Evolutionary conservation across 2,113 vertebrate species (phyloP), one percentile per base, ranked within the genome.

Genomic region (Romanogobio albipinnatus): DNA sequence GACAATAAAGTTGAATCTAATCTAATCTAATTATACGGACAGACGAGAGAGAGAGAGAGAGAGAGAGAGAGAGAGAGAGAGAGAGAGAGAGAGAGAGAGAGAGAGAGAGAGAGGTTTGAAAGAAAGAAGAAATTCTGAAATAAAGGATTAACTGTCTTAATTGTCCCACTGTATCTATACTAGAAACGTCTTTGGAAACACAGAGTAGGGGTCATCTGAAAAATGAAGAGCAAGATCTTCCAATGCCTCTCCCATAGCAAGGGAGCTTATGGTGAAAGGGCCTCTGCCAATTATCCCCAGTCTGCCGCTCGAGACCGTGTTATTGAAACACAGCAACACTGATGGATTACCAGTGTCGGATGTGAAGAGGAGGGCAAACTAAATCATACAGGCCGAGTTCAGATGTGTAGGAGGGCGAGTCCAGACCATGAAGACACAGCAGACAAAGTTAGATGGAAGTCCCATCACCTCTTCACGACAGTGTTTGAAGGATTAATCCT

Each of bases 371-470:
- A 73, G 43, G 10, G 36, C 70, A 58, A 64, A 49, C 56, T 56
- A 80, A 84, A 33, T 79, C 39, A 68, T 15, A 76, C 29, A 79
- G 58, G 43, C 47, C 11, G 14, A 76, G 26, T 70, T 64, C 29
- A 59, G 70, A 81, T 29, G 17, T 61, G 58, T 85, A 80, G 58
- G 49, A 75, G 70, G 68, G 76, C 24, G 36, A 59, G 51, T 45
- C 66, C 22, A 10, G 47, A 80, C 73, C 76, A 85, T 13, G 66
- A 80, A 56, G 80, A 83, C 76, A 36, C 77, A 53, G 73, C 64
- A 83, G 19, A 77, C 59, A 79, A 58, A 85, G 66, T 53, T 26
- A 85, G 75, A 85, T 71, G 64, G 61, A 86, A 79, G 80, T 83
- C 56, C 49, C 76, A 49, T 51, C 59, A 61, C 39, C 70, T 68